Percentiles rank a stretch among this genome's conserved stretches.
Conservation (phyloP, 2,888 invertebrate genomes). For the Pseudococcus viburni region DNA sequence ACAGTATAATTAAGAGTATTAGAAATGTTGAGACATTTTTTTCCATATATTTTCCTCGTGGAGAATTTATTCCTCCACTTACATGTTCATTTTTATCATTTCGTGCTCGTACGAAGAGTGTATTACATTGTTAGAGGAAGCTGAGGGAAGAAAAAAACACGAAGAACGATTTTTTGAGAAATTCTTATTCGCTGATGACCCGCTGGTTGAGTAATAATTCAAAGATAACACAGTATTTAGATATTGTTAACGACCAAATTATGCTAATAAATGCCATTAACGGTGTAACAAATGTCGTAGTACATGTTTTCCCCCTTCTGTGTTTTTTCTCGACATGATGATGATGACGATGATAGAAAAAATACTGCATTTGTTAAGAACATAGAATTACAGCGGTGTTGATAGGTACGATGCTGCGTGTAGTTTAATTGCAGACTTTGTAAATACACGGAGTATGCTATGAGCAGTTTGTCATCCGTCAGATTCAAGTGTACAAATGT, state of each 20-base stretch:
- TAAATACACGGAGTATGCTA: not conserved
- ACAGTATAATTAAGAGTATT: slow-evolving; percentile 62
- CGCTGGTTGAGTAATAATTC: slow-evolving; percentile 45
- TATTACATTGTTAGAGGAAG: slow-evolving; percentile 15
- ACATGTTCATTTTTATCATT: not conserved
- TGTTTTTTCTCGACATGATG: not conserved
- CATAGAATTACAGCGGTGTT: not conserved
- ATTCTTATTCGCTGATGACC: slow-evolving; percentile 43
- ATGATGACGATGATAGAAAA: not conserved
- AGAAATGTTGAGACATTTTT: slow-evolving; percentile 61
- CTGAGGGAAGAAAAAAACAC: not conserved
- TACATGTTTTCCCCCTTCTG: slow-evolving; percentile 2
- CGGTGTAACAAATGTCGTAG: slow-evolving; percentile 62
- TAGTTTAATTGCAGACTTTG: not conserved
- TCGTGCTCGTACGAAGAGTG: not conserved
- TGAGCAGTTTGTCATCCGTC: no score
- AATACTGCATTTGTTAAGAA: not conserved
- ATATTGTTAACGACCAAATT: slow-evolving; percentile 62
- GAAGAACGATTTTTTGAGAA: slow-evolving; percentile 32
- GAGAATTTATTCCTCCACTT: not conserved
- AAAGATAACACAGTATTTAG: slow-evolving; percentile 62
- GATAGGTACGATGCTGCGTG: not conserved
- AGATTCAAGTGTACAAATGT: no score
- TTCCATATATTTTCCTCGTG: not conserved
- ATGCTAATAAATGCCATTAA: slow-evolving; percentile 62